Conservation (phyloP, 2,888 invertebrate species). For the Drosophila setosimentum region DNA sequence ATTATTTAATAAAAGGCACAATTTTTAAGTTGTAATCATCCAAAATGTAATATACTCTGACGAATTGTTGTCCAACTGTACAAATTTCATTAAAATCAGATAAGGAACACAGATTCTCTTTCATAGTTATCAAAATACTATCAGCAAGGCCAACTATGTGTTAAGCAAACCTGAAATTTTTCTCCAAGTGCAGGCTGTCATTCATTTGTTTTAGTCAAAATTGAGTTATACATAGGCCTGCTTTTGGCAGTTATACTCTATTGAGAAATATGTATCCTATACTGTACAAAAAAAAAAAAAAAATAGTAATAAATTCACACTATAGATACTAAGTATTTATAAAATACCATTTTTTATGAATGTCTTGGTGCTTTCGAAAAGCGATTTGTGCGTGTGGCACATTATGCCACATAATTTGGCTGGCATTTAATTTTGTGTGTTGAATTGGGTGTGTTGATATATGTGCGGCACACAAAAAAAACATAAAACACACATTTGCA, state of each 20-base stretch:
- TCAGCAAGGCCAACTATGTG: not conserved
- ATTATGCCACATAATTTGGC: conserved; percentile 43
- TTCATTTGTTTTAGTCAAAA: conserved; percentile 20
- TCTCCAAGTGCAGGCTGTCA: conserved; percentile 1
- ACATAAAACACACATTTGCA: conserved; percentile 39
- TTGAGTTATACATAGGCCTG: conserved; percentile 23
- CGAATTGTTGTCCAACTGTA: not conserved
- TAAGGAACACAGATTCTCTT: too few relatives aligned
- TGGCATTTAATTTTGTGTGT: conserved; percentile 51
- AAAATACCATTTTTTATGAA: conserved; percentile 39
- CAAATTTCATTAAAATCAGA: not conserved
- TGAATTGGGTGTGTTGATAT: conserved; percentile 35
- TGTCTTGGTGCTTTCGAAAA: conserved; percentile 37
- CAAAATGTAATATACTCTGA: not conserved
- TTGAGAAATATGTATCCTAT: conserved; percentile 14
- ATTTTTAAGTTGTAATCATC: not conserved
- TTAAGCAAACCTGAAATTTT: too few relatives aligned
- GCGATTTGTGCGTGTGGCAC: conserved; percentile 60
- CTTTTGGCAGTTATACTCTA: not conserved
- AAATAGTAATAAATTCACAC: not conserved
- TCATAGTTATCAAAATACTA: too few relatives aligned
- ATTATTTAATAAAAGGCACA: too few relatives aligned
- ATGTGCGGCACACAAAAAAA: conserved; percentile 52
- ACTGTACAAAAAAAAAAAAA: not conserved
- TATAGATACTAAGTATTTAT: conserved; percentile 27